Percentiles rank a stretch among this genome's conserved stretches.
These are phyloP conservation scores for Rhodinocichla rosea DNA, from an alignment of 2,113 vertebrate species.

Conservation along the genomic window DNA sequence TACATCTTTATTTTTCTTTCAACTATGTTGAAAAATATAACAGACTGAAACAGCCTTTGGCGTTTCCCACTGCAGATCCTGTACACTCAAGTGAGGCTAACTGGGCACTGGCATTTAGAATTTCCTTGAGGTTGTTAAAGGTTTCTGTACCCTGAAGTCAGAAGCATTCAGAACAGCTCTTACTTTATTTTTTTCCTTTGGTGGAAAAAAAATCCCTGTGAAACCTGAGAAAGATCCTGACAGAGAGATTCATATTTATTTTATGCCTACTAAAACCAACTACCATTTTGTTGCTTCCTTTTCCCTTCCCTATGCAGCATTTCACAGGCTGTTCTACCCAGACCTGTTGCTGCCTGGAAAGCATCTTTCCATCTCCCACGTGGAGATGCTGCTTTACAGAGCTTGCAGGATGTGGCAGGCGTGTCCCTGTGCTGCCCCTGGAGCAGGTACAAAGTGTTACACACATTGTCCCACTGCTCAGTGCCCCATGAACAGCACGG, in stretches of 20 bases:
- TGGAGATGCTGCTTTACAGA: not conserved
- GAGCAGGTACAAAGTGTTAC: rapidly evolving
- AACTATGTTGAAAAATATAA: not conserved
- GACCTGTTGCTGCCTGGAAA: not conserved
- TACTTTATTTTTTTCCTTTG: not conserved
- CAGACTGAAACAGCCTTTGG: not conserved
- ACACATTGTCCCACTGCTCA: rapidly evolving
- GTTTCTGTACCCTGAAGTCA: not conserved
- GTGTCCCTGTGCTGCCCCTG: not conserved
- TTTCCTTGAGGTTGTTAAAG: not conserved
- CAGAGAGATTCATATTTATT: not conserved
- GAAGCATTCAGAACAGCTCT: not conserved
- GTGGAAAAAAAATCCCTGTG: not conserved
- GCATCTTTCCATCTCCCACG: not conserved
- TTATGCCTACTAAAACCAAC: not conserved
- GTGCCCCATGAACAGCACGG: rapidly evolving
- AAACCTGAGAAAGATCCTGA: not conserved
- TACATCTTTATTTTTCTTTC: not conserved
- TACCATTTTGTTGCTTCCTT: not conserved
- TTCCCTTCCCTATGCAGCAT: not conserved
- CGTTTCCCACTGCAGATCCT: not conserved
- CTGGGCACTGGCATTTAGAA: not conserved
- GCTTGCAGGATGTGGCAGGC: not conserved
- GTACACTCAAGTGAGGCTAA: not conserved
- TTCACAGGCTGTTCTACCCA: not conserved